Conservation (phyloP, 92 coral and sea anemone genomes). For the Actinostola sp. region DNA sequence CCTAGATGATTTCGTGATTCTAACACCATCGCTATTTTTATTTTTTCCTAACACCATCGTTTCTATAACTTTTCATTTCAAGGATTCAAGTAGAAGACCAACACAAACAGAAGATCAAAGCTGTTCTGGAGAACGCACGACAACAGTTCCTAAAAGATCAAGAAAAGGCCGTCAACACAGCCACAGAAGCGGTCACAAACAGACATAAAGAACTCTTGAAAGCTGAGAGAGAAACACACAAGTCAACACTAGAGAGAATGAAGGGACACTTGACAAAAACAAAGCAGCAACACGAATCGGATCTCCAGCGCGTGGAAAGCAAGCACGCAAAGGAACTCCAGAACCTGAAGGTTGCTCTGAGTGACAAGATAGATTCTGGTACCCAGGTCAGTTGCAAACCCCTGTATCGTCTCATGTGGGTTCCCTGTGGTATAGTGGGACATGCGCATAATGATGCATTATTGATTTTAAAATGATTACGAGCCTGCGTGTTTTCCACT, state of each 20-base stretch:
- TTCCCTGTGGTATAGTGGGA: constrained; percentile 2
- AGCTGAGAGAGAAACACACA: constrained; percentile 58
- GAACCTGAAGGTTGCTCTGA: constrained; percentile 33
- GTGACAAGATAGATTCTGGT: constrained; percentile 51
- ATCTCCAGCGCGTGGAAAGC: constrained; percentile 49
- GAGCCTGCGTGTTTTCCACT: not conserved
- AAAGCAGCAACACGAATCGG: constrained; percentile 53
- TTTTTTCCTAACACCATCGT: not conserved
- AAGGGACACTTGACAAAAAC: constrained; percentile 51
- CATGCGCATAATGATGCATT: not conserved
- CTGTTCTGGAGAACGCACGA: constrained; percentile 62
- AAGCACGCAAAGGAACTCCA: constrained; percentile 54
- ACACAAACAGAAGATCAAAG: constrained; percentile 59
- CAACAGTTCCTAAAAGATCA: constrained; percentile 60
- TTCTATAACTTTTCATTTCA: not conserved
- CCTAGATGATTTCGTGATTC: too few relatives aligned
- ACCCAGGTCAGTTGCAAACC: constrained; percentile 43
- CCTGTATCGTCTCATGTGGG: not conserved
- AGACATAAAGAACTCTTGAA: constrained; percentile 66
- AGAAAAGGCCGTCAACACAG: constrained; percentile 47
- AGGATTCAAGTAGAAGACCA: constrained; percentile 74
- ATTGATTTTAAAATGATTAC: not conserved
- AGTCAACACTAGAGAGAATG: constrained; percentile 54
- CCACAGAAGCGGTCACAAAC: constrained; percentile 57
- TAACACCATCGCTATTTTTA: too few relatives aligned